Conservation (phyloP, 2,888 invertebrate genomes). For the Thelaira solivaga region DNA sequence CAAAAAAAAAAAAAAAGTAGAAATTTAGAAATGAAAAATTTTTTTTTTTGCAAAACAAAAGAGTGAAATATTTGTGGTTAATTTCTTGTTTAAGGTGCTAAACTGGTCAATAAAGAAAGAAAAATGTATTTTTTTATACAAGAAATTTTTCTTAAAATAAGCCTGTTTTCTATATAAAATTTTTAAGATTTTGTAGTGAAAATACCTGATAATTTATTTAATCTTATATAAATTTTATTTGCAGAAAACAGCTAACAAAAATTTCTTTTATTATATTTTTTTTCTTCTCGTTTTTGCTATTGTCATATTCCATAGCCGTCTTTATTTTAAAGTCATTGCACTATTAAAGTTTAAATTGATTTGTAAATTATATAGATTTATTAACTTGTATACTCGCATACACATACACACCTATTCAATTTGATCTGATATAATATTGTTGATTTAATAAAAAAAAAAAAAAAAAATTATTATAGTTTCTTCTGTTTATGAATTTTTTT, state of each 20-base stretch:
- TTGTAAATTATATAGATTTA: slow-evolving; percentile 51
- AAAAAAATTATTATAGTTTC: too few species aligned
- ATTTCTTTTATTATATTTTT: slow-evolving; percentile 32
- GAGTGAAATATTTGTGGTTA: slow-evolving; percentile 57
- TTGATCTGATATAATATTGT: slow-evolving; percentile 37
- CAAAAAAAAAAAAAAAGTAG: not conserved
- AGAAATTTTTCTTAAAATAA: not conserved
- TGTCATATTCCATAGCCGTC: not conserved
- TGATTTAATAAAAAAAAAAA: slow-evolving; percentile 34
- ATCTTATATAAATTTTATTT: not conserved
- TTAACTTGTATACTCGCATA: not conserved
- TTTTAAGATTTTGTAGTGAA: slow-evolving; percentile 6
- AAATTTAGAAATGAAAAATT: slow-evolving; percentile 29
- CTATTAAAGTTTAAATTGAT: slow-evolving; percentile 43
- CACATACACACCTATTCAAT: not conserved
- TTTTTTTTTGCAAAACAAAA: slow-evolving; percentile 3
- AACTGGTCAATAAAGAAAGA: slow-evolving; percentile 39
- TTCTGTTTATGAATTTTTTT: slow-evolving; percentile 17
- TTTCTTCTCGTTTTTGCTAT: not conserved
- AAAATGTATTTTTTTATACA: not conserved
- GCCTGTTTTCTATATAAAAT: not conserved
- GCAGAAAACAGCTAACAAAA: slow-evolving; percentile 20
- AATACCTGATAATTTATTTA: not conserved
- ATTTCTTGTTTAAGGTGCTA: slow-evolving; percentile 46
- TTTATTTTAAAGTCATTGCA: slow-evolving; percentile 39